Percentiles rank a stretch among this genome's conserved stretches.
These are phyloP conservation scores for Megalonaias nervosa DNA, from an alignment of 1,140 invertebrate genomes.

Conservation along the genomic window DNA sequence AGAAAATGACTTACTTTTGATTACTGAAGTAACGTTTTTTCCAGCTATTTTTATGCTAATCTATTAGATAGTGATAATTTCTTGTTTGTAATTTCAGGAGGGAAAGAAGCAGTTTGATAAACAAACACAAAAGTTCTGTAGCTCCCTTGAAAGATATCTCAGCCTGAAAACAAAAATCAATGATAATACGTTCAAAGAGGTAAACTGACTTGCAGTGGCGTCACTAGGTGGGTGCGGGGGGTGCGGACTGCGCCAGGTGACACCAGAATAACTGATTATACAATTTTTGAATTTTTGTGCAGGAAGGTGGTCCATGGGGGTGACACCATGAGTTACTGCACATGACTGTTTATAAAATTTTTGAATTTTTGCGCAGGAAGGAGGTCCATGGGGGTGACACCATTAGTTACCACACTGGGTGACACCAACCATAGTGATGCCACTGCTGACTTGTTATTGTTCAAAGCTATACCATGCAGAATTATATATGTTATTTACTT, in stretches of 20 bases:
- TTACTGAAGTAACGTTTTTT: not conserved
- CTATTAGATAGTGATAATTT: not conserved
- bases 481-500: not conserved
- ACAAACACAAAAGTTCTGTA: conserved; percentile 96
- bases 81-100: conserved; percentile 75
- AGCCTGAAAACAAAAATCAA: conserved; percentile 92
- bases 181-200: conserved; percentile 92
- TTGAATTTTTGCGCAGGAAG: too few relatives aligned
- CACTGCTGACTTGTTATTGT: not conserved
- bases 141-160: conserved; percentile 94
- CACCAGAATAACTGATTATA: not conserved
- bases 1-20: not conserved
- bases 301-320: too few relatives aligned
- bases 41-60: not conserved
- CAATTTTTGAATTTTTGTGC: too few relatives aligned
- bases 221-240: too few relatives aligned
- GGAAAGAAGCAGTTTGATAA: conserved; percentile 99
- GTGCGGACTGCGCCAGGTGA: not conserved
- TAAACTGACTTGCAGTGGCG: conserved; percentile 69
- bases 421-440: too few relatives aligned
- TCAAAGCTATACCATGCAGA: not conserved
- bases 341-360: too few relatives aligned
- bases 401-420: not conserved
- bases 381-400: too few relatives aligned
- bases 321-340: too few relatives aligned